phyloP scores from a whole-genome alignment of 2,888 invertebrate species.

The Patella pellucida region DNA sequence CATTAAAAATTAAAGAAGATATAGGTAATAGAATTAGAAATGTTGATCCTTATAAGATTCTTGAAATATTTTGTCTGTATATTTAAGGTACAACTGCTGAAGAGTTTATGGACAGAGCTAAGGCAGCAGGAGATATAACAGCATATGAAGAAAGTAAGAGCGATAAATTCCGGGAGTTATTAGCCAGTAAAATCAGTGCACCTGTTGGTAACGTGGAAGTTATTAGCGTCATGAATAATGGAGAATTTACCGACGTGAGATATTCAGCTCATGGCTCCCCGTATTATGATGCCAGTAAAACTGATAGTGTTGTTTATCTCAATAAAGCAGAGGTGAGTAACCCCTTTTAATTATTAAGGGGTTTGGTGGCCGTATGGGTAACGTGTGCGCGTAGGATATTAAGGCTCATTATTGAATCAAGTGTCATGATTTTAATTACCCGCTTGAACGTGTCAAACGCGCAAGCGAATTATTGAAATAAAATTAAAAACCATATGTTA shows the following conservation, averaged over 20 bases:
- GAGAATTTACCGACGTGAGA: slow-evolving; percentile 86
- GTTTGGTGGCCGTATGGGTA: no score
- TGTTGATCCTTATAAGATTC: no score
- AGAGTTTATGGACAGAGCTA: slow-evolving; percentile 81
- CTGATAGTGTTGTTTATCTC: slow-evolving; percentile 87
- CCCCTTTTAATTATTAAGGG: no score
- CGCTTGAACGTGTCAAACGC: no score
- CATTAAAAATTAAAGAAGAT: no score
- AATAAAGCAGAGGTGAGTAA: slow-evolving; percentile 55
- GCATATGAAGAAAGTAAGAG: slow-evolving; percentile 80
- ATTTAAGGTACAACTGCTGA: slow-evolving; percentile 88
- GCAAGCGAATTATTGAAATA: no score
- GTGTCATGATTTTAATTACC: no score
- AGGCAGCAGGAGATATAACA: slow-evolving; percentile 30
- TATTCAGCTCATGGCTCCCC: slow-evolving; percentile 97
- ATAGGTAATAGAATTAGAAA: no score
- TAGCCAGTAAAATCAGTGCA: slow-evolving; percentile 88
- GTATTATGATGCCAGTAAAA: slow-evolving; percentile 92
- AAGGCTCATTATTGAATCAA: no score
- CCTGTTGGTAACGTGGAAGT: slow-evolving; percentile 87
- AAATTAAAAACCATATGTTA: no score
- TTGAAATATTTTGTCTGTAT: neutral
- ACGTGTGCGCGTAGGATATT: no score
- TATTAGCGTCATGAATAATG: slow-evolving; percentile 92
- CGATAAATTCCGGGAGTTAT: slow-evolving; percentile 89